These are phyloP conservation scores for Rhingia campestris DNA, from an alignment of 2,888 invertebrate species.

Conservation along the genomic window DNA sequence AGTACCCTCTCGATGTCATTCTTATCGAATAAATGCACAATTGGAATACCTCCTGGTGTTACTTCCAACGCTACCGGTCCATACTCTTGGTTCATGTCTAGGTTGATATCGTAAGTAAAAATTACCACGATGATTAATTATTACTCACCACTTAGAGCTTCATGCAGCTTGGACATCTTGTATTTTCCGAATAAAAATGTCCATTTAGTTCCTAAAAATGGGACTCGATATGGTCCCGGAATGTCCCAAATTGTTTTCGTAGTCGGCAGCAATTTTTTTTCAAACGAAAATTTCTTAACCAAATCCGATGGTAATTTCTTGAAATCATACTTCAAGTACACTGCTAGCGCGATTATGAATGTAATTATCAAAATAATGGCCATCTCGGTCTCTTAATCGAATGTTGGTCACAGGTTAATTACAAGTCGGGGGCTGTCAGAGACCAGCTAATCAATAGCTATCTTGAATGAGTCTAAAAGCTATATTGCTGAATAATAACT, in stretches of 20 bases:
- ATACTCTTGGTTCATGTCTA: constrained; percentile 88
- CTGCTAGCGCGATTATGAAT: constrained; percentile 79
- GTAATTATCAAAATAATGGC: constrained; percentile 80
- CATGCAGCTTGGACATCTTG: constrained; percentile 89
- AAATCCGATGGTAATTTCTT: constrained; percentile 76
- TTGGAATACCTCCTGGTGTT: constrained; percentile 88
- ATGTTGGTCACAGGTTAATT: constrained; percentile 40
- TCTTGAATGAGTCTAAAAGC: constrained; percentile 10
- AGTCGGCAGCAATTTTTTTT: constrained; percentile 8
- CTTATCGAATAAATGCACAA: constrained; percentile 89
- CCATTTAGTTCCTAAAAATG: constrained; percentile 92
- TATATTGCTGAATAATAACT: constrained; percentile 5
- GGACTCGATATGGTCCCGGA: constrained; percentile 89
- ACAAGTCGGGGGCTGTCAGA: constrained; percentile 18
- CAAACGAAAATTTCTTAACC: constrained; percentile 34
- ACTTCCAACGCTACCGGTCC: constrained; percentile 91
- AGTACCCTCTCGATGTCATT: constrained; percentile 90
- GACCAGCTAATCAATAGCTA: constrained; percentile 40
- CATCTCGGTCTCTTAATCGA: constrained; percentile 76
- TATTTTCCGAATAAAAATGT: constrained; percentile 87
- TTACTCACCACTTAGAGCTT: constrained; percentile 88
- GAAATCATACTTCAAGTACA: constrained; percentile 80
- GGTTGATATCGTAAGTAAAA: background rate
- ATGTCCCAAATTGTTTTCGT: constrained; percentile 83
- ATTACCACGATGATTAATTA: background rate